Evolutionary conservation across 2,888 invertebrate species (phyloP).

Genomic region (Netelia inedita): DNA sequence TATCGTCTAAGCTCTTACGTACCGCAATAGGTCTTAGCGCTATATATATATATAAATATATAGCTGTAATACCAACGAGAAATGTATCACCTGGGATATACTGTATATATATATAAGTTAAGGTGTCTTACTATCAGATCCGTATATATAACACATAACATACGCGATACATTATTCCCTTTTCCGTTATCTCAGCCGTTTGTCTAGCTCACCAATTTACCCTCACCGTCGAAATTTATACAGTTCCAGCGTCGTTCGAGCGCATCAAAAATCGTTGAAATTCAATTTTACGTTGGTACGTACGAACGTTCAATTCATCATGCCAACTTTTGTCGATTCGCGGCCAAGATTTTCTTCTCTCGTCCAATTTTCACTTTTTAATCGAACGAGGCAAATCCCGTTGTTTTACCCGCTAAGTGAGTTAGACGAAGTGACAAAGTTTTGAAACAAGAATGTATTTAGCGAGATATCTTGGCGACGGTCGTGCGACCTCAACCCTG

Average conservation of each 20-base stretch:
- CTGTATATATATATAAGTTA: constrained; percentile 48
- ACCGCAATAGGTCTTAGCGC: constrained; percentile 34
- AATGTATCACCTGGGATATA: constrained; percentile 67
- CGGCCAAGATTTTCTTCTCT: no score
- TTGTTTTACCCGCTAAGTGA: no score
- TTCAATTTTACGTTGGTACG: background rate
- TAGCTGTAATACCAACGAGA: constrained; percentile 44
- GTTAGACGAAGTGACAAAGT: no score
- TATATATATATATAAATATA: background rate
- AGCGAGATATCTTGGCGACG: background rate
- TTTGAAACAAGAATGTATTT: background rate
- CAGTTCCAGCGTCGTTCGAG: constrained; percentile 28
- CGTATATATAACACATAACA: constrained; percentile 27
- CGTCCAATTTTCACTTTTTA: no score
- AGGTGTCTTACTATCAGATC: constrained; percentile 44
- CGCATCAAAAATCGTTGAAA: constrained; percentile 2
- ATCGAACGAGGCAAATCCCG: no score
- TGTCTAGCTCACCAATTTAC: constrained; percentile 63
- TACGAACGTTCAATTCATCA: no score
- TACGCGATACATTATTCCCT: constrained; percentile 64
- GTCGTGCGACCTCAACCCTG: constrained; percentile 1
- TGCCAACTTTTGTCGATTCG: no score
- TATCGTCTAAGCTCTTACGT: constrained; percentile 51
- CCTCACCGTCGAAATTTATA: constrained; percentile 45
- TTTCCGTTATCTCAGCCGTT: constrained; percentile 65